Conservation (phyloP, 1,140 invertebrate species). For the Cydia amplana region DNA sequence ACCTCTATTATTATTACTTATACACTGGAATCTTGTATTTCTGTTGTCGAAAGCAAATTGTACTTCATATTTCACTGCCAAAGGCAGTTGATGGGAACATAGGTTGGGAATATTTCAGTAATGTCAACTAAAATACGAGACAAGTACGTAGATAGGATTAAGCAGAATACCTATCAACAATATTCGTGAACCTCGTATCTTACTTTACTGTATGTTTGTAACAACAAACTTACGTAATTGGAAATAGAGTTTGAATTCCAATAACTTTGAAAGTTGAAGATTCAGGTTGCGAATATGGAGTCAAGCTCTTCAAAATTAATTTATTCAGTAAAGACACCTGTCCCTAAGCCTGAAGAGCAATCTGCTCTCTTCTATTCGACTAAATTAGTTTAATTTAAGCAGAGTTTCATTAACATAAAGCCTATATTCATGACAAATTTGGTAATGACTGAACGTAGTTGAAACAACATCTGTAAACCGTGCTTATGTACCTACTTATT, state of each 20-base stretch:
- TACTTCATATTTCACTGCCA: background rate
- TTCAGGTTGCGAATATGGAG: background rate
- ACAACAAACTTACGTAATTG: background rate
- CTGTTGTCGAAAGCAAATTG: background rate
- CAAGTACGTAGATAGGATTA: constrained; percentile 11
- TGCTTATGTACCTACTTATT: too few relatives aligned
- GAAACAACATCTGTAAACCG: background rate
- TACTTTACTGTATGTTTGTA: background rate
- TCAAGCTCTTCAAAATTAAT: constrained; percentile 11
- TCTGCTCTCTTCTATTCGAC: constrained; percentile 9
- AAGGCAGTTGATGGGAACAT: too few relatives aligned
- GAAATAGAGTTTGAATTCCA: background rate
- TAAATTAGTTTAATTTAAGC: constrained; percentile 24
- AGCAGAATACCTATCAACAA: background rate
- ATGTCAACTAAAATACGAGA: constrained; percentile 15
- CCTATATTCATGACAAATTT: constrained; percentile 27
- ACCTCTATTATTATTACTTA: too few relatives aligned
- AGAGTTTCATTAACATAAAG: constrained; percentile 7
- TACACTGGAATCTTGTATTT: background rate
- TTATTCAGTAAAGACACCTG: constrained; percentile 30
- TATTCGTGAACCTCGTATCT: background rate
- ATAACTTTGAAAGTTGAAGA: background rate
- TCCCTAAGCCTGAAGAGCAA: constrained; percentile 11
- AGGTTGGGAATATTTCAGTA: constrained; percentile 6
- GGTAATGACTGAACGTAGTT: background rate